Percentiles rank a stretch among this genome's conserved stretches.
Conservation (phyloP, 2,113 vertebrate genomes). For the Morone chrysops region DNA sequence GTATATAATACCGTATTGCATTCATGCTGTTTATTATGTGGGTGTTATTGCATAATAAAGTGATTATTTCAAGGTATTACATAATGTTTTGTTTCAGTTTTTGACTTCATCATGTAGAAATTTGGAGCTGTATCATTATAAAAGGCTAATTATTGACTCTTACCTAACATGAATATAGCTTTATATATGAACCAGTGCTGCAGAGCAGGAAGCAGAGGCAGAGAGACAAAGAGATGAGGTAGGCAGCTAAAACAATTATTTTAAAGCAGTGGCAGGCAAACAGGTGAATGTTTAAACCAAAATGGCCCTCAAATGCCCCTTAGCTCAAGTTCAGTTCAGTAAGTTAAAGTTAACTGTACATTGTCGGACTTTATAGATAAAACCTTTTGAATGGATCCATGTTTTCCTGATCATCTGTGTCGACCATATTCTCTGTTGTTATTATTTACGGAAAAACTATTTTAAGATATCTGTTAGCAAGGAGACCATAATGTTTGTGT, state of each 20-base stretch:
- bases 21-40: too few species aligned
- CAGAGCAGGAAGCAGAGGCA: not conserved
- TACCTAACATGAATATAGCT: not conserved
- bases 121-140: not conserved
- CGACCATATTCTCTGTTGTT: not conserved
- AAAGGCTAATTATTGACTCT: not conserved
- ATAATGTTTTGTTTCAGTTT: too few species aligned
- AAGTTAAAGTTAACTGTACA: not conserved
- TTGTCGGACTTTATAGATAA: not conserved
- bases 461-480: constrained; percentile 22
- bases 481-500: not conserved
- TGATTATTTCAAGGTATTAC: too few species aligned
- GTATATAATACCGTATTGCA: too few species aligned
- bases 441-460: not conserved
- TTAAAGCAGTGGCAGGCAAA: not conserved
- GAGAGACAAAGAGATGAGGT: not conserved
- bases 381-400: not conserved
- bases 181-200: not conserved
- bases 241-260: not conserved
- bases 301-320: not conserved
- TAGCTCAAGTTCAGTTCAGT: not conserved
- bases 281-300: not conserved
- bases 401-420: not conserved
- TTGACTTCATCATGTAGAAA: not conserved
- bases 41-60: too few species aligned